Evolutionary conservation across 2,113 vertebrate genomes (phyloP), one percentile per base, ranked within the genome.

Genomic region (Mola mola): DNA sequence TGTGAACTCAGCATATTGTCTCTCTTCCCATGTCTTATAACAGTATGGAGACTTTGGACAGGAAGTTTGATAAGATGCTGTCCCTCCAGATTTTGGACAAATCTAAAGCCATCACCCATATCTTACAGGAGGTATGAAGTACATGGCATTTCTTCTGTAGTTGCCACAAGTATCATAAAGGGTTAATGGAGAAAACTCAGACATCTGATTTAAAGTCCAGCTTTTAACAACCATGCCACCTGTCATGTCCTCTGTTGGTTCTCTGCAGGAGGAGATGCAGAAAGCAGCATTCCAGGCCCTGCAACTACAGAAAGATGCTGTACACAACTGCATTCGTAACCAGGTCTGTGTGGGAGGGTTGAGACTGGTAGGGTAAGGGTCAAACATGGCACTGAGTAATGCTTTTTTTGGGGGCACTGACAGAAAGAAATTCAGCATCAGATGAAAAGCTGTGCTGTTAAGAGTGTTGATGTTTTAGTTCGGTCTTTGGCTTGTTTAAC

Each of bases 281-380:
- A 98, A 95, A 81, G 93, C 92, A 2, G 97, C 96, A 0, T 99
- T 98, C n/a, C 94, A 98, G 90, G 95, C 94, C 4, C 90, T 98
- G 40, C 97, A 98, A 81, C 88, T 98, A 70, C 96, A 98, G 89
- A 94, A 93, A 48, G 97, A 99, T 46, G 89, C 94, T 3, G 94
- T 95, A 41, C 95, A 98, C 12, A 87, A 88, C 50, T 95, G 94
- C 72, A 97, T 99, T 72, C 91, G 96, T 65, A 94, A 90, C 68
- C 95, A 98, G 96, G 97, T 99, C 64, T 9, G 77, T 81, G 31
- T 29, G 7, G 8, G 21, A 0, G 1, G 2, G n/a, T n/a, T n/a
- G n/a, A n/a, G n/a, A n/a, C n/a, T n/a, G n/a, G n/a, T n/a, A n/a
- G n/a, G n/a, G n/a, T n/a, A n/a, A n/a, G n/a, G n/a, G n/a, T n/a